Conservation (phyloP, 53 echinoderm and acorn worm species). For the Patiria pectinifera region DNA sequence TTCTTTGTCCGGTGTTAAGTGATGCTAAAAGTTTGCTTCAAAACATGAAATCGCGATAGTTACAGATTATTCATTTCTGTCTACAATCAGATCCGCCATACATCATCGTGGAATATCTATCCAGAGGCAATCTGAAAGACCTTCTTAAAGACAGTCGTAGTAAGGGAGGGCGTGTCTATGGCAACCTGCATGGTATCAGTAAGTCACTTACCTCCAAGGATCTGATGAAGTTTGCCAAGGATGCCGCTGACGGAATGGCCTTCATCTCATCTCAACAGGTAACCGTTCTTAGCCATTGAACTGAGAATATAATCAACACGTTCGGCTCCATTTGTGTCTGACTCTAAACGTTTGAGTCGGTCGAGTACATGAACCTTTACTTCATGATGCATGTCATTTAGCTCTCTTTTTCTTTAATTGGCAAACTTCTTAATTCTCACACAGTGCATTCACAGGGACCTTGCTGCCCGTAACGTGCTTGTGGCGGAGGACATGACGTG, state of each 20-base stretch:
- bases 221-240: constrained; percentile 44
- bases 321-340: too few species aligned
- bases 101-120: neutral
- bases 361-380: too few species aligned
- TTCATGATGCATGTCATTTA: too few species aligned
- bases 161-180: constrained; percentile 13
- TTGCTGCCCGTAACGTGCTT: constrained; percentile 79
- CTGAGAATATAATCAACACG: too few species aligned
- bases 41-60: too few species aligned
- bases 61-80: neutral
- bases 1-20: too few species aligned
- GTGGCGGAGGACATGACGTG: constrained; percentile 72
- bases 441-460: constrained; percentile 78
- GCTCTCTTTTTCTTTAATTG: too few species aligned
- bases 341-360: too few species aligned
- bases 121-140: neutral
- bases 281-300: neutral
- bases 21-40: too few species aligned
- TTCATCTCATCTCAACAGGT: constrained; percentile 36
- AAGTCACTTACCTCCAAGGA: constrained; percentile 20
- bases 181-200: constrained; percentile 1
- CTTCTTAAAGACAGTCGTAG: constrained; percentile 24
- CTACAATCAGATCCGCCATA: neutral
- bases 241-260: constrained; percentile 28
- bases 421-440: neutral